phyloP scores from a whole-genome alignment of 1,140 invertebrate species.

The Papilio dardanus region DNA sequence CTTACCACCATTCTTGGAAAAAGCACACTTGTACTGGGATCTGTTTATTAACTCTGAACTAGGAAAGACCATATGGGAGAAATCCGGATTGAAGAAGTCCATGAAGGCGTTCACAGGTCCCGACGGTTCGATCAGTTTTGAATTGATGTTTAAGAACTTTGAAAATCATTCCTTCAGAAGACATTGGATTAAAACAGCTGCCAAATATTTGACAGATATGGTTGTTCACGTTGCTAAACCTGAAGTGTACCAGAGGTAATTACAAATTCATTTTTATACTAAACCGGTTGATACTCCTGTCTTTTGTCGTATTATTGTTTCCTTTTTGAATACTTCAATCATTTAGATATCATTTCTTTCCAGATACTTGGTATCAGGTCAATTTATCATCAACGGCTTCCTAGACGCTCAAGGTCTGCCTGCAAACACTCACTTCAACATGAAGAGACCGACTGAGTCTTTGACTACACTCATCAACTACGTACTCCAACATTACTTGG shows the following conservation, averaged over 20 bases:
- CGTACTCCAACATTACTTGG: conserved; percentile 86
- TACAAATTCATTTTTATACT: not conserved
- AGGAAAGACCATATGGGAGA: conserved; percentile 88
- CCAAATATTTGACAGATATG: conserved; percentile 89
- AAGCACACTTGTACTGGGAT: conserved; percentile 89
- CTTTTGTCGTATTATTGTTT: too few relatives aligned
- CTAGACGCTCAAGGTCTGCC: conserved; percentile 89
- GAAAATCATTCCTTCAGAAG: conserved; percentile 90
- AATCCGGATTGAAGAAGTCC: conserved; percentile 86
- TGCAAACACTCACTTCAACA: conserved; percentile 87
- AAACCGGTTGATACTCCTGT: too few relatives aligned
- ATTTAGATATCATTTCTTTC: conserved; percentile 40
- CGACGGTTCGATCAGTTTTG: conserved; percentile 87
- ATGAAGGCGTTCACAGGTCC: conserved; percentile 84
- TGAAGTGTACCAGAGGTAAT: conserved; percentile 87
- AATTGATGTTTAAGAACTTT: conserved; percentile 88
- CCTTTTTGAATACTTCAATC: not conserved
- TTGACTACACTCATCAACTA: conserved; percentile 86
- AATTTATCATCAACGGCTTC: conserved; percentile 89
- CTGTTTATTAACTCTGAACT: conserved; percentile 90
- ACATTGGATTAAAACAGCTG: conserved; percentile 89
- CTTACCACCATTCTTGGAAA: conserved; percentile 89
- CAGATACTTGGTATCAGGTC: conserved; percentile 87
- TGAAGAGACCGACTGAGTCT: conserved; percentile 86
- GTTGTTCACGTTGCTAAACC: conserved; percentile 89